Base-by-base conservation (phyloP, 1,140 invertebrate genomes). In the Microplitis mediator region DNA sequence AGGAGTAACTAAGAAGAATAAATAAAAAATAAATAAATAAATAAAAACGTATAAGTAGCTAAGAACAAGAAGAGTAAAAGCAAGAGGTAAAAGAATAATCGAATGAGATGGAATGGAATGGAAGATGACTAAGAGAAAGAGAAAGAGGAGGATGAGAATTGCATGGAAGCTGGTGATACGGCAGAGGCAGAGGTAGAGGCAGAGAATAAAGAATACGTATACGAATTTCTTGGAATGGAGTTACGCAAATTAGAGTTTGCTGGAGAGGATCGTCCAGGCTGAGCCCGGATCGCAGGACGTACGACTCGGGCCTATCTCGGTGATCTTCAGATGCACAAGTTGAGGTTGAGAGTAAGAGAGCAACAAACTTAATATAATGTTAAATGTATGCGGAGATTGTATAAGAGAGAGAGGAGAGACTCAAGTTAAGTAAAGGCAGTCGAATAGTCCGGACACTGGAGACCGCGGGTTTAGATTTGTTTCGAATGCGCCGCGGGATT, bases 161-260 rank as follows among this genome's bases (percentile, higher is more conserved):
- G 45, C 13, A 51, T 51, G 45, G 45, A 51, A 51, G 45, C 5
- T 32, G 23, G 5, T 16, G 23, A 62, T 32, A 23, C 36, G 11
- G 69, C 61, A 16, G 52, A 75, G 58, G 39, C 32, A 71, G n/a
- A 35, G 60, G 58, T 11, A 52, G 70, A 61, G 52, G 58, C 58
- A n/a, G 50, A 60, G 36, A 71, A 31, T 52, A 34, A 39, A 16
- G 8, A 39, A 32, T 34, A 58, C 51, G 71, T 45, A 62, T 31
- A 71, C 60, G 72, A 77, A 76, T 78, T 81, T 81, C 75, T 78
- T 56, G 23, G 78, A 81, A 81, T 74, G 63, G 67, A 78, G 71
- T 80, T 81, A 80, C 80, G 80, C 74, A 80, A 81, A 81, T 81
- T 75, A 78, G 79, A 81, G 62, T 72, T 32, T 39, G 62, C 58